Percentiles rank a stretch among this genome's conserved stretches.
Conservation (phyloP, 2,113 vertebrate species). For the Copsychus sechellarum region DNA sequence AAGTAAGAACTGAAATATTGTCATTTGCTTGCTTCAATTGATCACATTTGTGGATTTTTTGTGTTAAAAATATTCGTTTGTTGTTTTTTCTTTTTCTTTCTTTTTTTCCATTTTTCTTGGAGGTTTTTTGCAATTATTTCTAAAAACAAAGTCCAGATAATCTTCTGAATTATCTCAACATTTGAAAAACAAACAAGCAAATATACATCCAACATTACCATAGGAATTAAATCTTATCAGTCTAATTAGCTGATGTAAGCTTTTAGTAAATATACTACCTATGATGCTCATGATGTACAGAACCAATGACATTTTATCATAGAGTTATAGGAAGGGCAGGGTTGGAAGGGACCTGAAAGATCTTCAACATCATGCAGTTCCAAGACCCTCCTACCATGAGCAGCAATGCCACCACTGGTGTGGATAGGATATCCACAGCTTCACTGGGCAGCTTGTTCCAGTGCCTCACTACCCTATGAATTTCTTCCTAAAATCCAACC, state of each 20-base stretch:
- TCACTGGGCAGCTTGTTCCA: background rate
- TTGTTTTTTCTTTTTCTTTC: background rate
- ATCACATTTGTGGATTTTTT: background rate
- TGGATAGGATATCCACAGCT: background rate
- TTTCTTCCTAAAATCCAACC: background rate
- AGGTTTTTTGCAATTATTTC: background rate
- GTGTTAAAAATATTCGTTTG: background rate
- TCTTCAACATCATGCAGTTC: background rate
- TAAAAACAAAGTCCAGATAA: background rate
- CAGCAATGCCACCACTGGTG: rapidly evolving
- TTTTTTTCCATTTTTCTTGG: background rate
- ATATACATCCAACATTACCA: background rate
- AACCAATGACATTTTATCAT: background rate
- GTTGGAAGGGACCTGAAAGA: background rate
- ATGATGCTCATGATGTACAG: background rate
- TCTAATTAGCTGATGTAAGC: background rate
- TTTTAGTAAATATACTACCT: background rate
- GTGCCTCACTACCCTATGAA: background rate
- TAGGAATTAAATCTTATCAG: background rate
- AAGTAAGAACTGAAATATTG: background rate
- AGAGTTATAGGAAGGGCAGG: background rate
- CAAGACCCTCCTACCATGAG: background rate
- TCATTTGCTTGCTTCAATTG: background rate
- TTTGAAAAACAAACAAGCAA: background rate
- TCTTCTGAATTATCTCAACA: background rate